Base-by-base conservation (phyloP, 1,140 invertebrate genomes). In the Hypsibius dujardini region DNA sequence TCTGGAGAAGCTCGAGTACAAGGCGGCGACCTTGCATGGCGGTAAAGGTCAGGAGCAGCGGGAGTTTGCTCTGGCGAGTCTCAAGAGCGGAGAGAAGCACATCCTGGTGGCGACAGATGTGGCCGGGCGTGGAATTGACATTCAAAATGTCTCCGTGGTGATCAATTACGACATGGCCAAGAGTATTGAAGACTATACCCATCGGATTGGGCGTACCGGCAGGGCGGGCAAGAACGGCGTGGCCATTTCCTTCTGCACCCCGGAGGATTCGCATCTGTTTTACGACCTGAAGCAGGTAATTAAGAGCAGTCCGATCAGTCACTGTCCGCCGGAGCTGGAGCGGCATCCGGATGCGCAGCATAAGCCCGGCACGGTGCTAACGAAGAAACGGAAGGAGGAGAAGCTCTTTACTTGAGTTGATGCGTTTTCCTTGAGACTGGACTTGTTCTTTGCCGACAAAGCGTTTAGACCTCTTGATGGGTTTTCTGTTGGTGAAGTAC, bases 151-250 rank as follows among this genome's bases (percentile, higher is more conserved):
- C 0, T 95, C 92, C 1, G 85, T 96, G 80, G 94, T 98, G 73
- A 94, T 98, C 74, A 99, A 99, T 80, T 99, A 99, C 76, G 96
- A 99, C 79, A 98, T 99, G 95, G 93, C 95, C 0, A 98, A 98
- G 80, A 87, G 87, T 70, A 98, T 99, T 78, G 94, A 98, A 85
- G 95, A 97, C 84, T 98, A 98, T 76, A 98, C 94, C 0, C 95
- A 98, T 88, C 87, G 95, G 85, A 98, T 98, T 79, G 95, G 95
- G 79, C 86, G 95, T 83, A 98, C 95, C 0, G 95, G 95, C 77
- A 89, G 96, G 82, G 96, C 96, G 15, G 96, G 96, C 50, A 98
- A 98, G 79, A 88, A 86, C 77, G 96, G 96, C 81, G 85, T 90
- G 73, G 94, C 96, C 12, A 88, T 98, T 73, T 90, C 91, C 1